Evolutionary conservation across 2,113 vertebrate species (phyloP).

Genomic region (Heliornis fulica): DNA sequence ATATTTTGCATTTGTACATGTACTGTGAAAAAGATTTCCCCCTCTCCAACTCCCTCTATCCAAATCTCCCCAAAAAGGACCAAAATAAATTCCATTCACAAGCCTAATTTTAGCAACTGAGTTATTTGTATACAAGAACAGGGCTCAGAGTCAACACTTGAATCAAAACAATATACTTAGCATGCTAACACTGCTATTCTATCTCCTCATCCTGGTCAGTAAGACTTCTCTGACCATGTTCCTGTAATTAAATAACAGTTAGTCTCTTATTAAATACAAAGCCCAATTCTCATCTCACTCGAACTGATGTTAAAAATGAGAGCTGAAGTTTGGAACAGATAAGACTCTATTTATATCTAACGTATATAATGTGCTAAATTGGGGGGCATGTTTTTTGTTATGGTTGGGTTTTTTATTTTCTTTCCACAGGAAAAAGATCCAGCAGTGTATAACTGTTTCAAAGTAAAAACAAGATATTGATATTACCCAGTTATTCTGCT

Average conservation of each 20-base stretch:
- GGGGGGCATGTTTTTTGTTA: neutral
- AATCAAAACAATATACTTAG: neutral
- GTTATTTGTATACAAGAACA: neutral
- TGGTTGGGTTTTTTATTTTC: neutral
- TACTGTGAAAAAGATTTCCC: neutral
- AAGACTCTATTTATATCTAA: neutral
- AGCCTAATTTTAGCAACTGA: neutral
- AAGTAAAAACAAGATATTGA: neutral
- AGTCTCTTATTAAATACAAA: neutral
- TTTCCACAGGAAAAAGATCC: neutral
- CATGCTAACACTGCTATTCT: neutral
- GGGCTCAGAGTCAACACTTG: neutral
- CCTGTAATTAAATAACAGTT: neutral
- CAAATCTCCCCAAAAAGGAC: neutral
- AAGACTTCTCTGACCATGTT: neutral
- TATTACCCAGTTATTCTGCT: neutral
- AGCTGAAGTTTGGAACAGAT: neutral
- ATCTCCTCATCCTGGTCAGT: neutral
- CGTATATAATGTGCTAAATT: neutral
- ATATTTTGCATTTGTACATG: neutral
- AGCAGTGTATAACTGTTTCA: neutral
- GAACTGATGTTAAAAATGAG: neutral
- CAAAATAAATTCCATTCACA: neutral
- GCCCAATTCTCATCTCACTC: neutral
- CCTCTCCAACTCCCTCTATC: neutral